Base-by-base conservation (phyloP, 2,113 vertebrate genomes). In the Percopsis transmontana region DNA sequence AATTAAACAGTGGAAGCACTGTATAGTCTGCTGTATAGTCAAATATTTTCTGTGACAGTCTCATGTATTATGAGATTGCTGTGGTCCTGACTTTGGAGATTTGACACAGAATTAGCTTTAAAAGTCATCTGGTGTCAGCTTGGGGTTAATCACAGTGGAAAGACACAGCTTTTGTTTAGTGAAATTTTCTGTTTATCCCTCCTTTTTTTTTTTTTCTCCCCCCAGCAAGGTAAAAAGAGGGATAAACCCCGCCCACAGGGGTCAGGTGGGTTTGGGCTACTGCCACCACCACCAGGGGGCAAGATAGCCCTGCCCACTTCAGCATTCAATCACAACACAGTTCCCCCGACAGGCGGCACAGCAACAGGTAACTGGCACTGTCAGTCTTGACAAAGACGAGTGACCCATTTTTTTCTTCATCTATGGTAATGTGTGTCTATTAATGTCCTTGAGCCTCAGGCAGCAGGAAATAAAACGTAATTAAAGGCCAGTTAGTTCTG, bases 221-320 rank as follows among this genome's bases (percentile, higher is more conserved):
- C 50, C 7, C 87, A 96, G 83, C 95, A 97, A 91, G 93, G 89
- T 0, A 93, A 92, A 74, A 97, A 94, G 91, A 94, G 93, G 82
- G 94, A 93, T 53, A 98, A 96, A 69, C 92, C 94, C 54, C 94
- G 93, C 74, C 83, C 84, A 2, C 62, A 92, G 56, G 90, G 94
- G 55, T 33, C 92, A 66, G 94, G 94, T 38, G 94, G 94, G 1
- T 76, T 95, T 19, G 95, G 93, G 54, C 91, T 96, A 67, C 93
- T 97, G 65, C 96, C 96, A 19, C 96, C 96, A 0, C 96, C 96
- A 12, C 96, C 96, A 1, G 95, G 96, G 81, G 94, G 95, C 66
- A 97, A 94, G 90, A 86, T 90, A 68, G 85, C 90, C 14, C 83
- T 85, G 2, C 93, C 94, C 33, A 88, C 94, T 48, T 72, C 83